Base-by-base conservation (phyloP, 2,113 vertebrate species). In the Tetraodon nigroviridis region DNA sequence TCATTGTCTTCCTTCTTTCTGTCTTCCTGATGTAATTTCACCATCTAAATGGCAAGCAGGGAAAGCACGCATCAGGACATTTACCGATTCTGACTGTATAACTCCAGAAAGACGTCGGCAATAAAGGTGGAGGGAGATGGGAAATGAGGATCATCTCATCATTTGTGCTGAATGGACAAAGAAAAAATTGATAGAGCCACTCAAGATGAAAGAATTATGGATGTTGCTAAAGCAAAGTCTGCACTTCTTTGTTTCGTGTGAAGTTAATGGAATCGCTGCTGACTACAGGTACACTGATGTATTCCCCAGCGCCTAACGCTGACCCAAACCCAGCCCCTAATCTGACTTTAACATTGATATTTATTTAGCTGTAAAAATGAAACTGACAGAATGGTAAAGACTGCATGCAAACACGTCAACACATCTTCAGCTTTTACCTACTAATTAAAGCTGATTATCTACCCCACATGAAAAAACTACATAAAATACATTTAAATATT, bases 1-100 rank as follows among this genome's bases (percentile, higher is more conserved):
- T 62, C 50, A 64, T 51, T 76, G 75, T 82, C 70, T 58, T 58
- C 19, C 51, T 69, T 51, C 44, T 76, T 76, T 76, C 65, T 69
- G 55, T 76, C 47, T 45, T 72, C 55, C 29, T 54, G 19, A 61
- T 79, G 67, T 69, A 45, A 73, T 78, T 74, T 75, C 46, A 48
- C 29, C 24, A 7, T 16, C 64, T 78, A 62, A 84, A 79, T 29
- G 51, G 45, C 57, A 48, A 15, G 5, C 29, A 19, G 8, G 19
- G 62, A 49, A 6, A 55, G 29, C 40, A 50, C 27, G 45, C 51
- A 71, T 12, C 8, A 5, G 51, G 19, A 20, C 40, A 67, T 67
- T 75, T 72, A 44, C 45, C 42, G 24, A 45, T 70, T 75, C 29
- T 50, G 11, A 69, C 46, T 49, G 45, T 60, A 56, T 69, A 44